phyloP scores from a whole-genome alignment of 2,113 vertebrate species.

The Melanostigma gelatinosum region DNA sequence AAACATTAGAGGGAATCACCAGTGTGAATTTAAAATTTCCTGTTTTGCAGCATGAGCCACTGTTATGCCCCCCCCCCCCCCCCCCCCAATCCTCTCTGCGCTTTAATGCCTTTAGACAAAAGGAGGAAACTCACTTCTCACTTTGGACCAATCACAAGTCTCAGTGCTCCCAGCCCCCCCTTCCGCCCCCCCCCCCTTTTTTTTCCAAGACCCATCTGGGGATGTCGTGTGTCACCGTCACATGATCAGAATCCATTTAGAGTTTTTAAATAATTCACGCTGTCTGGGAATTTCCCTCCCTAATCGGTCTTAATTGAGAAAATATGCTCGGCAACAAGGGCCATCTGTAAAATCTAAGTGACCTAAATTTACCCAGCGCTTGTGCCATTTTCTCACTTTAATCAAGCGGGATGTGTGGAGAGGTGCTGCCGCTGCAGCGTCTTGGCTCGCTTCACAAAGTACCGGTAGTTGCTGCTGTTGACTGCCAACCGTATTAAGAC shows the following conservation, averaged over 20 bases:
- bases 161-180: neutral
- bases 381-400: slow-evolving; percentile 69
- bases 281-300: slow-evolving; percentile 77
- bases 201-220: slow-evolving; percentile 47
- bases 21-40: neutral
- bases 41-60: neutral
- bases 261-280: slow-evolving; percentile 80
- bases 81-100: neutral
- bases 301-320: slow-evolving; percentile 80
- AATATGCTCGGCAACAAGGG: slow-evolving; percentile 75
- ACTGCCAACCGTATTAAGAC: neutral
- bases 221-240: slow-evolving; percentile 61
- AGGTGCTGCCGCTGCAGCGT: slow-evolving; percentile 31
- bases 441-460: slow-evolving; percentile 11
- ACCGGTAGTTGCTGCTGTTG: neutral
- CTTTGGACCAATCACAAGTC: slow-evolving; percentile 58
- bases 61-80: slow-evolving; percentile 4
- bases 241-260: slow-evolving; percentile 74
- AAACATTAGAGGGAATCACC: neutral
- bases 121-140: slow-evolving; percentile 47
- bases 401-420: slow-evolving; percentile 59
- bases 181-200: neutral
- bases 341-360: slow-evolving; percentile 78
- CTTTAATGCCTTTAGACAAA: slow-evolving; percentile 52
- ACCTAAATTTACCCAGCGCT: slow-evolving; percentile 65